phyloP scores from a whole-genome alignment of 2,113 vertebrate genomes.

The Carassius auratus region DNA sequence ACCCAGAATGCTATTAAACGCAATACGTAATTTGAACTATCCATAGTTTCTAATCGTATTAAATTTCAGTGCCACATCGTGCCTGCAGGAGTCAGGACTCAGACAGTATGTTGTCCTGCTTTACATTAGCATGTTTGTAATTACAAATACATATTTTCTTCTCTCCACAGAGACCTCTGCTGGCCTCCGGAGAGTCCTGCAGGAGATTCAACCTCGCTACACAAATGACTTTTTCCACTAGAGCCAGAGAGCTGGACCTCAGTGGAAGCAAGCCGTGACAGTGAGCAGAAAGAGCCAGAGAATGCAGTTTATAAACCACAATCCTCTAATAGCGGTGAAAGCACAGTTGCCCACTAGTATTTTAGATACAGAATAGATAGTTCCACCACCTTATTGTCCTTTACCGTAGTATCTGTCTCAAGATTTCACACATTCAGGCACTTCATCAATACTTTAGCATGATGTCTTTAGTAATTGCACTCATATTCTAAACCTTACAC shows the following conservation, averaged over 20 bases:
- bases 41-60: too few relatives aligned
- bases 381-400: background rate
- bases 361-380: background rate
- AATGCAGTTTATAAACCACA: constrained; percentile 14
- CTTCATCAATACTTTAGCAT: background rate
- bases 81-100: too few relatives aligned
- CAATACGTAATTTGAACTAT: too few relatives aligned
- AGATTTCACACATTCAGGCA: background rate
- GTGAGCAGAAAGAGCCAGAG: constrained; percentile 14
- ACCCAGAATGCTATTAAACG: too few relatives aligned
- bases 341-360: background rate
- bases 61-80: too few relatives aligned
- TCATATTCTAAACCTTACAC: background rate
- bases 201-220: constrained; percentile 92
- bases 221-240: constrained; percentile 89
- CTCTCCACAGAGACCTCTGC: constrained; percentile 76
- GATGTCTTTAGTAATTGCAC: background rate
- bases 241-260: constrained; percentile 81
- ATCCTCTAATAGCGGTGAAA: constrained; percentile 21
- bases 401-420: background rate
- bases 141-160: background rate
- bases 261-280: constrained; percentile 42
- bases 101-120: background rate
- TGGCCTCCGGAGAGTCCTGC: constrained; percentile 85
- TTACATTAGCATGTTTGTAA: background rate